Evolutionary conservation across 2,888 invertebrate species (phyloP), one percentile per base, ranked within the genome.

Genomic region (Crepidodera aurea): DNA sequence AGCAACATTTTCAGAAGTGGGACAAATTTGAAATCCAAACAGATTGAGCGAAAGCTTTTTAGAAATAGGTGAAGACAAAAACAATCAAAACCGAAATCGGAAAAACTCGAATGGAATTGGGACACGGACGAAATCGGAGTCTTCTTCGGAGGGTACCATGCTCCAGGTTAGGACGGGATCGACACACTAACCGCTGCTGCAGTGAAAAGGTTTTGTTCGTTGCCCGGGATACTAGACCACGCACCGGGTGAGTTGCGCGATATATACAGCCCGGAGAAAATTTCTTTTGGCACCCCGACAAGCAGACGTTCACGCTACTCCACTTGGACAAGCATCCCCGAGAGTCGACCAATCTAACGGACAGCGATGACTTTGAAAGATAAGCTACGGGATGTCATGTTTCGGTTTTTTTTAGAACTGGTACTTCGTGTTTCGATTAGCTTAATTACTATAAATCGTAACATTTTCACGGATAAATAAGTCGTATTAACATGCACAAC

Each of bases 161-260:
- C 61, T 61, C 58, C 46, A 48, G 48, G 18, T 13, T 16, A 25
- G 66, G 66, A 66, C 66, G 66, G 66, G 60, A 34, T 60, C 53
- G 48, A 18, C 25, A 61, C 42, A 53, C 59, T 61, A 54, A 61
- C 61, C 40, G 56, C 42, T 44, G 44, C 71, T 68, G 70, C 69
- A 68, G 68, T 66, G 61, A 63, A 57, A 65, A 51, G 54, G 72
- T 69, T 72, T 73, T 66, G 71, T 69, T 62, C 67, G 74, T 75
- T 74, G 73, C 75, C 76, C 72, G 73, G 76, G 71, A 69, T 73
- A 73, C 75, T 68, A 67, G 32, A 40, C 46, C 29, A 61, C 60
- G 56, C 56, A 56, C 37, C 39, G 27, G 40, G 55, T 19, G 54
- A 39, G 58, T 54, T 63, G 62, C 62, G 64, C 60, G 57, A 32